phyloP scores from a whole-genome alignment of 2,113 vertebrate genomes.

The Sigmodon hispidus region DNA sequence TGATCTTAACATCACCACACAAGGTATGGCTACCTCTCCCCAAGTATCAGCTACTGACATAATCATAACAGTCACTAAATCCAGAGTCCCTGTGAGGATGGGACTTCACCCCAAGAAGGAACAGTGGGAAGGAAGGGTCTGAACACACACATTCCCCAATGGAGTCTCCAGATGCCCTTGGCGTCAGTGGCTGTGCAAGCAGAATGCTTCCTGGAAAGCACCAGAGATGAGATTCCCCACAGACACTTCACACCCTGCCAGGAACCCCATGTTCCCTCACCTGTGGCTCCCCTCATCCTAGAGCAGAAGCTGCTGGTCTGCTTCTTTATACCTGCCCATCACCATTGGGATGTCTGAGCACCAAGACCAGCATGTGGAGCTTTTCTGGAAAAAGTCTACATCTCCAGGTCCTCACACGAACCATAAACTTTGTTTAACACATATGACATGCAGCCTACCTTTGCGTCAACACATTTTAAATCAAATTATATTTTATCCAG shows the following conservation, averaged over 20 bases:
- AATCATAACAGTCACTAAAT: not conserved
- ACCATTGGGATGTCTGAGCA: accelerated
- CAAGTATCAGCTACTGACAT: not conserved
- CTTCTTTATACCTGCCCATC: not conserved
- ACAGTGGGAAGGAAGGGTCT: too few species aligned
- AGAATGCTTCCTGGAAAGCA: not conserved
- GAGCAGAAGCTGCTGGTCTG: not conserved
- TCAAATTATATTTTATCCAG: not conserved
- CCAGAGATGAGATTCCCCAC: not conserved
- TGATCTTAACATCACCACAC: not conserved
- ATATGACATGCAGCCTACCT: too few species aligned
- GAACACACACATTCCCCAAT: not conserved
- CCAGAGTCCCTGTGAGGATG: not conserved
- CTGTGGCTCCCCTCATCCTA: not conserved
- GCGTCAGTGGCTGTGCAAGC: not conserved
- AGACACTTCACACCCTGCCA: not conserved
- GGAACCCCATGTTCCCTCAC: not conserved
- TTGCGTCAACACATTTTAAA: not conserved
- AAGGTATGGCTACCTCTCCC: not conserved
- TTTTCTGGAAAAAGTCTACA: not conserved
- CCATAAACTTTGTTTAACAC: not conserved
- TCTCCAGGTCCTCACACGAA: not conserved
- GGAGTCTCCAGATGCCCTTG: not conserved
- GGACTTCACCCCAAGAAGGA: not conserved
- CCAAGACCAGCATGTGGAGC: not conserved